Evolutionary conservation across 2,113 vertebrate genomes (phyloP).

Genomic region (Canis aureus): DNA sequence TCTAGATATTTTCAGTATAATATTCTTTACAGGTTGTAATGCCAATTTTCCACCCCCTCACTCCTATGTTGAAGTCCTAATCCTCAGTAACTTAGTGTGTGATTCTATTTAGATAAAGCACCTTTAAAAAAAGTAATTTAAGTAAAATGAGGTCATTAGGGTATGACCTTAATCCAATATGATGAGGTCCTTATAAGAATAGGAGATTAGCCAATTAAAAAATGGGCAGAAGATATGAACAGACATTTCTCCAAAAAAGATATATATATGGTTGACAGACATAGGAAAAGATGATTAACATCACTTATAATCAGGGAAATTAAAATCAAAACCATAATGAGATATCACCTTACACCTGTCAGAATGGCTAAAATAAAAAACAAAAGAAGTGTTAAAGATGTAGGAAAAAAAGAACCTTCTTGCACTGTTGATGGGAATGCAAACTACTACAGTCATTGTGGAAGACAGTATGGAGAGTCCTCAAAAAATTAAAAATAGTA

Average conservation of each 20-base stretch:
- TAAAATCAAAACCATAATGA: background rate
- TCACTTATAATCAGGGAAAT: background rate
- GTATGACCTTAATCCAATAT: background rate
- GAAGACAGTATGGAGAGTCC: background rate
- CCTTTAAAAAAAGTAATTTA: background rate
- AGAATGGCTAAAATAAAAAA: background rate
- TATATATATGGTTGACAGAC: background rate
- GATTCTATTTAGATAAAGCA: background rate
- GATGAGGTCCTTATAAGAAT: background rate
- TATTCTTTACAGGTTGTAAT: background rate
- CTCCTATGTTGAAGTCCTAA: background rate
- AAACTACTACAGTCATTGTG: background rate
- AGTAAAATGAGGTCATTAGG: background rate
- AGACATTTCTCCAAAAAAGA: background rate
- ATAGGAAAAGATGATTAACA: background rate
- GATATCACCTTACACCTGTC: background rate
- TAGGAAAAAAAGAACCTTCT: background rate
- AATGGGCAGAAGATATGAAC: background rate
- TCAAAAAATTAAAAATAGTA: background rate
- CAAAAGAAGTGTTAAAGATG: background rate
- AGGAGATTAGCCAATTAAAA: background rate
- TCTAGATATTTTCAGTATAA: background rate
- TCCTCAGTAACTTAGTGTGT: background rate
- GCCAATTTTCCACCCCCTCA: fast-evolving
- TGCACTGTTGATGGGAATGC: background rate